phyloP scores from a whole-genome alignment of 2,113 vertebrate species.

The Bungarus multicinctus region DNA sequence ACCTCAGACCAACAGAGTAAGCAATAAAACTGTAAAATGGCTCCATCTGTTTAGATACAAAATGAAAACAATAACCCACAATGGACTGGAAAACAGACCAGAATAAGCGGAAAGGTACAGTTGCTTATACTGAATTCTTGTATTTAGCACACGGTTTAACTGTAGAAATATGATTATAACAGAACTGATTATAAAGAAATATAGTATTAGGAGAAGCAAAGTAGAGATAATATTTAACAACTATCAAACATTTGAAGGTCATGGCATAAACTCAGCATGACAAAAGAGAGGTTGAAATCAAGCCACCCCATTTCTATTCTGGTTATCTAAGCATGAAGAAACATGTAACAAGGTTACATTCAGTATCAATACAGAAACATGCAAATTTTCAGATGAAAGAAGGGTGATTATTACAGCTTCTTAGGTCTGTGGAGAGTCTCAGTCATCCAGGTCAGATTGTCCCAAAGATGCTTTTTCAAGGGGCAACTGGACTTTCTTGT shows the following conservation, averaged over 20 bases:
- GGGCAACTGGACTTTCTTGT: too few relatives aligned
- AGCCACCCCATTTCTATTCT: not conserved
- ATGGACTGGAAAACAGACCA: not conserved
- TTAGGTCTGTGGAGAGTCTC: not conserved
- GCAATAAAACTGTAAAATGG: constrained; percentile 10
- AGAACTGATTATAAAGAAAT: not conserved
- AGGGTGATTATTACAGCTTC: not conserved
- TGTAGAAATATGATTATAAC: not conserved
- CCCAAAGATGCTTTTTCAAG: too few relatives aligned
- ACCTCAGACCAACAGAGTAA: not conserved
- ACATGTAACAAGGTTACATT: not conserved
- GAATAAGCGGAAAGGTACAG: not conserved
- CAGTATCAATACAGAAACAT: not conserved
- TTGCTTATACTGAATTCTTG: not conserved
- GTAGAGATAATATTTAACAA: not conserved
- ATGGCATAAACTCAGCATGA: not conserved
- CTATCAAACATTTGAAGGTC: not conserved
- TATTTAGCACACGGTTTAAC: not conserved
- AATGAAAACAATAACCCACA: not conserved
- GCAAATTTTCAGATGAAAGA: not conserved
- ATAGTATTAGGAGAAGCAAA: not conserved
- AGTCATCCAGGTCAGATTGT: too few relatives aligned
- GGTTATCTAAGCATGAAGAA: not conserved
- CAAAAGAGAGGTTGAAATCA: not conserved
- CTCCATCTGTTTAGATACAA: not conserved